phyloP scores from a whole-genome alignment of 1,140 invertebrate genomes.

The Drosophila jambulina region DNA sequence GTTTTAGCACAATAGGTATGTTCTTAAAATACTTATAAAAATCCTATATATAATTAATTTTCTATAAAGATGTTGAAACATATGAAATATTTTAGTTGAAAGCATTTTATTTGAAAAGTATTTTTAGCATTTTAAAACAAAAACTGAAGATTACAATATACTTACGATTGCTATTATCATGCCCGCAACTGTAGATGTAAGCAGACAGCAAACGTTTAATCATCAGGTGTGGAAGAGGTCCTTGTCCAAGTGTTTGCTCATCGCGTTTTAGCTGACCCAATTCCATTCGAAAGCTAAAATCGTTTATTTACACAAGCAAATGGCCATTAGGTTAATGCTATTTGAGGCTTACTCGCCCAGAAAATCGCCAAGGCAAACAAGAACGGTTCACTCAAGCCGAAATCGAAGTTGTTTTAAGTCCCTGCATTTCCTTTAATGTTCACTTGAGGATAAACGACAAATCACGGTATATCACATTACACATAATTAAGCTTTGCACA shows the following conservation, averaged over 20 bases:
- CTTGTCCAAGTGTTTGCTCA: conserved; percentile 43
- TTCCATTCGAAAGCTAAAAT: conserved; percentile 45
- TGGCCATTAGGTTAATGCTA: conserved; percentile 62
- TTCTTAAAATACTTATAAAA: background rate
- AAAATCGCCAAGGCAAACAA: conserved; percentile 56
- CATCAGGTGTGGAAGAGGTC: conserved; percentile 32
- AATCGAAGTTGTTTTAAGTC: conserved; percentile 33
- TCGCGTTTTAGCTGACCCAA: conserved; percentile 56
- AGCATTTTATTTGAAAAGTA: too few species aligned
- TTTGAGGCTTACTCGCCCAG: conserved; percentile 57
- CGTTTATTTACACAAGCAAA: conserved; percentile 58
- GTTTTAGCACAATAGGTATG: background rate
- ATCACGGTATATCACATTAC: conserved; percentile 13
- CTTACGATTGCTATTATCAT: background rate
- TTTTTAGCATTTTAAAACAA: too few species aligned
- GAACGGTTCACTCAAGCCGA: conserved; percentile 14
- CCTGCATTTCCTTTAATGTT: conserved; percentile 9
- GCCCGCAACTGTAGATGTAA: background rate
- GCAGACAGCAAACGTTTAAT: conserved; percentile 43
- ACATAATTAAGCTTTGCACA: conserved; percentile 35
- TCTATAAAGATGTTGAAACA: background rate
- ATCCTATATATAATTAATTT: background rate
- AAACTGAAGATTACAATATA: too few species aligned
- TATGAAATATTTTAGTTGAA: background rate
- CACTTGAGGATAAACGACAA: conserved; percentile 11